Evolutionary conservation across 1,140 invertebrate species (phyloP).

Genomic region (Drosophila prosaltans): DNA sequence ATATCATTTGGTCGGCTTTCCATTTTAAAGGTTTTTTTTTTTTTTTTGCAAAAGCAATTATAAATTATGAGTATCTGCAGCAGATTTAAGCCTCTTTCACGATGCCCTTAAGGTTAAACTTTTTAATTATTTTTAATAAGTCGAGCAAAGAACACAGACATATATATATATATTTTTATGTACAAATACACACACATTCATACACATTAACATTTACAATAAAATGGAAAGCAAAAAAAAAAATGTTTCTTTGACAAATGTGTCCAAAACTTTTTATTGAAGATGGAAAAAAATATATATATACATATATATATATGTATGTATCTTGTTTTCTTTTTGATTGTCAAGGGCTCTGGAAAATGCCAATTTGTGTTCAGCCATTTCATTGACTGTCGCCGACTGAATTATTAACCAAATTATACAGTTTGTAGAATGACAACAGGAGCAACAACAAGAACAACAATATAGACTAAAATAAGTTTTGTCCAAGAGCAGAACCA

Average conservation of each 20-base stretch:
- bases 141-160: constrained; percentile 4
- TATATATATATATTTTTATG: constrained; percentile 22
- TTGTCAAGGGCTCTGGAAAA: neutral
- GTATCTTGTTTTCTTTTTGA: neutral
- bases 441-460: constrained; percentile 28
- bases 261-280: constrained; percentile 5
- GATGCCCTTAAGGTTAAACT: constrained; percentile 11
- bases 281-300: neutral
- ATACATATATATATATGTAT: neutral
- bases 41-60: neutral
- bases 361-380: constrained; percentile 2
- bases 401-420: constrained; percentile 73
- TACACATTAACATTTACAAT: neutral
- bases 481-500: neutral
- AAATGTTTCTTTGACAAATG: neutral
- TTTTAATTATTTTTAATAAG: constrained; percentile 45
- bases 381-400: constrained; percentile 3
- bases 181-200: neutral
- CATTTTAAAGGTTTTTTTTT: neutral
- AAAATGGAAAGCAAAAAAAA: neutral
- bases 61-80: constrained; percentile 3
- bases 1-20: neutral
- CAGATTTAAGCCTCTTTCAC: constrained; percentile 9
- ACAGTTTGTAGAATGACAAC: constrained; percentile 17
- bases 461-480: constrained; percentile 29